Conservation (phyloP, 2,888 invertebrate genomes). For the Troides aeacus region DNA sequence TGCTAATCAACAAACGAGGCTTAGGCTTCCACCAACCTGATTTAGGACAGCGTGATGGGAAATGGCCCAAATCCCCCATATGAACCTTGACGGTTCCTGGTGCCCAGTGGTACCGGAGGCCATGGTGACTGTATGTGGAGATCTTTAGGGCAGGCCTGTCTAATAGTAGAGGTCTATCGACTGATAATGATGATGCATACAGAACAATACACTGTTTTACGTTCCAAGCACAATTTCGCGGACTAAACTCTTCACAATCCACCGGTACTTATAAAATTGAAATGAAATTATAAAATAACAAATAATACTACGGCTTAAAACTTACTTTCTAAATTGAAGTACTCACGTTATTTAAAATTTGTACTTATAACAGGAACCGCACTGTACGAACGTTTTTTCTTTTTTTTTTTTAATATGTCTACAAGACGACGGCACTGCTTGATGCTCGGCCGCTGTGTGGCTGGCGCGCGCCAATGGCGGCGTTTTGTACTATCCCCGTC, state of each 20-base stretch:
- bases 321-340: not conserved
- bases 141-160: no score
- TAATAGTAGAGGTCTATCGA: no score
- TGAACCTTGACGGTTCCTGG: no score
- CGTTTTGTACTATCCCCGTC: slow-evolving; percentile 38
- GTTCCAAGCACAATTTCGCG: no score
- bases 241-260: no score
- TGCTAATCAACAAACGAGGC: no score
- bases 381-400: not conserved
- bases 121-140: no score
- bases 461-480: slow-evolving; percentile 28
- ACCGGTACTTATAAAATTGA: no score
- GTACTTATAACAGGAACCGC: not conserved
- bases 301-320: not conserved
- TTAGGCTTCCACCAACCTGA: no score
- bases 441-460: slow-evolving; percentile 60
- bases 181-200: not conserved
- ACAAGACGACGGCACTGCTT: slow-evolving; percentile 80
- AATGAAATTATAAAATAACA: not conserved
- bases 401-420: not conserved
- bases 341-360: slow-evolving; percentile 12
- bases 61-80: no score
- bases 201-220: not conserved
- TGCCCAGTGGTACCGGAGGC: no score
- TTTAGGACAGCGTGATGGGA: no score